Base-by-base conservation (phyloP, 1,140 invertebrate genomes). In the Penaeus chinensis region DNA sequence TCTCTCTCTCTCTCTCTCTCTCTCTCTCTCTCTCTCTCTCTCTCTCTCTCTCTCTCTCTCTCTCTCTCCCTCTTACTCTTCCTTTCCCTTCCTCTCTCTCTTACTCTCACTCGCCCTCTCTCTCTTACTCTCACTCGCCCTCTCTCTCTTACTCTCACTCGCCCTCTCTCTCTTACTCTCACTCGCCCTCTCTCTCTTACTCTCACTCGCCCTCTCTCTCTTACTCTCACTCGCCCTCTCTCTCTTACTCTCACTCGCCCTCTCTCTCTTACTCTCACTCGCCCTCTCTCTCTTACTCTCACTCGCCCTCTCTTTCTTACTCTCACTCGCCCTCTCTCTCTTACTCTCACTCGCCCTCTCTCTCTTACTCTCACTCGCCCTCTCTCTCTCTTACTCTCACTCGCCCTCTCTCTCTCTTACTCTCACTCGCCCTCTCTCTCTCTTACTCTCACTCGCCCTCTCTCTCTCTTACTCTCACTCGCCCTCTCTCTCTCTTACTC, bases 11-110 rank as follows among this genome's bases (percentile, higher is more conserved):
- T 54, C 54, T 54, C 54, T 54, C 54, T 54, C 54, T 54, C 54
- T 54, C 54, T 54, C 54, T 54, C 54, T 54, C 54, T 54, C 54
- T 54, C 54, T 54, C 54, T 54, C 10, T 54, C 10, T 54, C 10
- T 54, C 54, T 54, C 54, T 54, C 54, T 54, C 54, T 54, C 54
- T 54, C 54, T 54, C 54, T 54, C 54, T 54, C 54, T 54, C 54
- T 54, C 54, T 54, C 54, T 54, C 54, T 54, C 54, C 10, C 32
- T 42, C 74, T 42, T 7, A 1, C 74, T 42, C 74, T 42, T 8
- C 74, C 5, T 32, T 42, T 32, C 5, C 74, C 3, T 32, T 37
- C 74, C 74, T 77, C 74, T 77, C 74, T 77, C 74, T 77, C 74
- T 20, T 16, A 42, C 47, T 42, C 74, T 77, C 22, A 1, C 20